Conservation (phyloP, 2,797 vertebrate genomes). For the Cercopithecus hamlyni region DNA sequence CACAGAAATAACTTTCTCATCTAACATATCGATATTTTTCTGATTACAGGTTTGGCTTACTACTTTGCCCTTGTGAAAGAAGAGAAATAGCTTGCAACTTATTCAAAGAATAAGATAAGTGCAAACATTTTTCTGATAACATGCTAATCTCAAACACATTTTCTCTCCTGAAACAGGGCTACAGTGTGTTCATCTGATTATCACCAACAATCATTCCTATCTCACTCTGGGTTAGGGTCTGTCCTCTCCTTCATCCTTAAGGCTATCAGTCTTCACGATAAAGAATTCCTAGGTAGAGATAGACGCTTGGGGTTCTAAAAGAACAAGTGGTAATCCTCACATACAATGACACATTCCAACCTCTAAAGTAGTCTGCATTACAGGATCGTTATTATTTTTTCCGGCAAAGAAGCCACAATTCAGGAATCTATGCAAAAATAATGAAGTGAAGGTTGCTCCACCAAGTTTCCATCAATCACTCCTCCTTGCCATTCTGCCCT, state of each 20-base stretch:
- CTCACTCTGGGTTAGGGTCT: not conserved
- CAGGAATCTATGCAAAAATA: conserved; percentile 38
- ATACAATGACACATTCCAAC: not conserved
- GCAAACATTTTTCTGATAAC: conserved; percentile 13
- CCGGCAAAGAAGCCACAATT: not conserved
- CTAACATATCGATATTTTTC: not conserved
- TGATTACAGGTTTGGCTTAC: not conserved
- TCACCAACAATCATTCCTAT: not conserved
- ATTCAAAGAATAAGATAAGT: conserved; percentile 40
- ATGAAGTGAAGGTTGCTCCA: conserved; percentile 34
- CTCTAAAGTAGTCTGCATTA: not conserved
- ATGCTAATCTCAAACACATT: conserved; percentile 29
- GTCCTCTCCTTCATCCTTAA: not conserved
- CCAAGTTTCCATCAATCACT: conserved; percentile 46
- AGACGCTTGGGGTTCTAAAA: not conserved
- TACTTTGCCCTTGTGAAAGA: not conserved
- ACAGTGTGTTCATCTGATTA: not conserved
- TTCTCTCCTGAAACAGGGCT: not conserved
- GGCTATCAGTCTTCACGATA: conserved; percentile 20
- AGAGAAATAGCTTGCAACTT: conserved; percentile 10
- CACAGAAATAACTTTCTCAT: not conserved
- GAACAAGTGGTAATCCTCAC: not conserved
- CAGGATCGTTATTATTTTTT: not conserved
- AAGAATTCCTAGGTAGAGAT: not conserved
- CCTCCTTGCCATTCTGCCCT: not conserved